These are phyloP conservation scores for Scophthalmus maximus DNA, from an alignment of 2,113 vertebrate species.

Conservation along the genomic window DNA sequence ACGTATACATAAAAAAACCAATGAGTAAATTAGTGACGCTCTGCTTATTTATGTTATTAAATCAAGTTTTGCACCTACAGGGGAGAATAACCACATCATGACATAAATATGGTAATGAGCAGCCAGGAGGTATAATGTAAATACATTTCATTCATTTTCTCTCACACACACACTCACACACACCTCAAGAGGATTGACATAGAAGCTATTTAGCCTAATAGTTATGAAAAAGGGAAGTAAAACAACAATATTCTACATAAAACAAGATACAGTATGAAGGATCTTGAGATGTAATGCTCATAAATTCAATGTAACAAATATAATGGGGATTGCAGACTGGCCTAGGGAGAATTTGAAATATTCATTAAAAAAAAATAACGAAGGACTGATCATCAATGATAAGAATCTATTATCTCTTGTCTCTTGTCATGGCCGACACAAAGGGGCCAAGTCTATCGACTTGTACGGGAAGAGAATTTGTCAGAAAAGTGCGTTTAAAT, in stretches of 20 bases:
- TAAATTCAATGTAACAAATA: constrained; percentile 17
- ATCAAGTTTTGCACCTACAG: constrained; percentile 33
- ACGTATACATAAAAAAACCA: constrained; percentile 47
- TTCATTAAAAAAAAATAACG: constrained; percentile 30
- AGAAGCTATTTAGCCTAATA: constrained; percentile 29
- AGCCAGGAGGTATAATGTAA: constrained; percentile 48
- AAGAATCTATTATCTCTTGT: not conserved
- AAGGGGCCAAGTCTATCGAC: not conserved
- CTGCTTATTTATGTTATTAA: constrained; percentile 35
- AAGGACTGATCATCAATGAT: constrained; percentile 7
- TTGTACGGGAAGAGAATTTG: not conserved
- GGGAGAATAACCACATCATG: constrained; percentile 43
- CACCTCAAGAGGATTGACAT: constrained; percentile 30
- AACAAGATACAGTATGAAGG: constrained; percentile 22
- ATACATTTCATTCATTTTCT: not conserved
- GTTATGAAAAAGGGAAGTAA: constrained; percentile 27
- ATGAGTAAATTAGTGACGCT: constrained; percentile 47
- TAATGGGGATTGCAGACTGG: not conserved
- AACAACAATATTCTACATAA: constrained; percentile 47
- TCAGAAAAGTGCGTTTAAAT: constrained; percentile 71
- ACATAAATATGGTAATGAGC: constrained; percentile 63
- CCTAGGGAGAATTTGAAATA: constrained; percentile 44
- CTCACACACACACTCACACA: not conserved
- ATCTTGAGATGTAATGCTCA: constrained; percentile 15
- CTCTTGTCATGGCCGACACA: not conserved